A percentile compares a stretch with the other conserved stretches of the same genome.
phyloP scores from a whole-genome alignment of 2,797 vertebrate genomes.

The Carapus acus region DNA sequence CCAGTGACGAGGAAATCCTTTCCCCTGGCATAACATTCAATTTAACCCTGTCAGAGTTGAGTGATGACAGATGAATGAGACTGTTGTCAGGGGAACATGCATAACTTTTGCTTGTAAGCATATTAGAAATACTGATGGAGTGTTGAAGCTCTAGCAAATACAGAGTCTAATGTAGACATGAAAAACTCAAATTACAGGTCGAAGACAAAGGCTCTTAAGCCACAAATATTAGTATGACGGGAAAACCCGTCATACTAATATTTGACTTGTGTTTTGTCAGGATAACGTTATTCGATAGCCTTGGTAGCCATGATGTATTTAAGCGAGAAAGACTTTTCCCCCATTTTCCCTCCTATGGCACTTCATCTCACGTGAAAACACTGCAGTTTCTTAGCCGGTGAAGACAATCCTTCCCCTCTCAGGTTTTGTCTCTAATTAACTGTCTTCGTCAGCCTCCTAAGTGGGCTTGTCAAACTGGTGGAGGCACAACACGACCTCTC shows the following conservation, averaged over 20 bases:
- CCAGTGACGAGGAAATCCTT: constrained; percentile 44
- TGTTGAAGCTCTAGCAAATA: background rate
- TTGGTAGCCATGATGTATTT: background rate
- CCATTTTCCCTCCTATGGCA: constrained; percentile 11
- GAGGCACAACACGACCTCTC: constrained; percentile 42
- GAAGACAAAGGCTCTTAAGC: background rate
- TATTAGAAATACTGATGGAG: constrained; percentile 9
- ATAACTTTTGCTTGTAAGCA: constrained; percentile 33
- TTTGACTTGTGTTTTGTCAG: constrained; percentile 4
- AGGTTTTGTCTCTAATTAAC: constrained; percentile 54
- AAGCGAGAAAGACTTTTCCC: constrained; percentile 9
- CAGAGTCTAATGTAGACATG: background rate
- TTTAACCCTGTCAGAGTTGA: constrained; percentile 66
- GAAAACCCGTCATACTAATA: too few species aligned
- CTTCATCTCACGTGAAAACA: constrained; percentile 16
- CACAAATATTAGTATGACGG: background rate
- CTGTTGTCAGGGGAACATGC: constrained; percentile 31
- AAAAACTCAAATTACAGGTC: background rate
- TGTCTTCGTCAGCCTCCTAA: constrained; percentile 39
- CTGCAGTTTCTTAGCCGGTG: constrained; percentile 14
- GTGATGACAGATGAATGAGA: constrained; percentile 55
- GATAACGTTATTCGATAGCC: background rate
- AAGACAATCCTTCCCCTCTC: constrained; percentile 35
- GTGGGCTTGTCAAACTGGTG: constrained; percentile 44
- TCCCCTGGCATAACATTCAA: constrained; percentile 57